Conservation (phyloP, 2,113 vertebrate species). For the Pteruthius melanotis region DNA sequence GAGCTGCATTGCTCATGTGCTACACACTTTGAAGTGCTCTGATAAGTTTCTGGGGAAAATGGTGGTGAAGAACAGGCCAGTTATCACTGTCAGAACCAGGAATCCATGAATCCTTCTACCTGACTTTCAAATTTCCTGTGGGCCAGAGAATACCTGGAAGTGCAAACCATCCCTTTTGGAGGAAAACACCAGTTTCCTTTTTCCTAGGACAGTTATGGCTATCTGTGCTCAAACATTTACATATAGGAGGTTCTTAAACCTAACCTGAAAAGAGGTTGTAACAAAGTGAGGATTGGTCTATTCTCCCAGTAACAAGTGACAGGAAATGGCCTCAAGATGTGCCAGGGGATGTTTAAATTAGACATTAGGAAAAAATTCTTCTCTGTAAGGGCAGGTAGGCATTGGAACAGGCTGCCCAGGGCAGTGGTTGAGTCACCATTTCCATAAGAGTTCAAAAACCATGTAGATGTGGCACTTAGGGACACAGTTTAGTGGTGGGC, state of each 20-base stretch:
- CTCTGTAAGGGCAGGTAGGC: neutral
- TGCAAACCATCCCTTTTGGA: neutral
- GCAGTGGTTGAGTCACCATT: neutral
- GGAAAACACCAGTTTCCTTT: neutral
- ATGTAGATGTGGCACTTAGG: neutral
- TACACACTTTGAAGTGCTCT: neutral
- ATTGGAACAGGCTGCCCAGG: neutral
- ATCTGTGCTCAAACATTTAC: neutral
- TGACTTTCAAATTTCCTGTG: neutral
- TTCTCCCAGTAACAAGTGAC: neutral
- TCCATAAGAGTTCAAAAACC: neutral
- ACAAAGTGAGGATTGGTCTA: neutral
- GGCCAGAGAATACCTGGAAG: neutral
- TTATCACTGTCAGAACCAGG: neutral
- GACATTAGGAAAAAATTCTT: neutral
- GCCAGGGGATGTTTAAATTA: neutral
- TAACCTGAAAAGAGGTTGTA: neutral
- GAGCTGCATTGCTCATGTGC: neutral
- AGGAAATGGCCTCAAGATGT: neutral
- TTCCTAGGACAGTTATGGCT: neutral
- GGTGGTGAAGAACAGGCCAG: neutral
- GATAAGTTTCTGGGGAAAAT: neutral
- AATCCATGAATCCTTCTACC: neutral
- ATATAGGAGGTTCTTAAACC: neutral
- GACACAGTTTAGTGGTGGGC: neutral